Conservation (phyloP, 1,140 invertebrate species). For the Zaprionus taronus region DNA sequence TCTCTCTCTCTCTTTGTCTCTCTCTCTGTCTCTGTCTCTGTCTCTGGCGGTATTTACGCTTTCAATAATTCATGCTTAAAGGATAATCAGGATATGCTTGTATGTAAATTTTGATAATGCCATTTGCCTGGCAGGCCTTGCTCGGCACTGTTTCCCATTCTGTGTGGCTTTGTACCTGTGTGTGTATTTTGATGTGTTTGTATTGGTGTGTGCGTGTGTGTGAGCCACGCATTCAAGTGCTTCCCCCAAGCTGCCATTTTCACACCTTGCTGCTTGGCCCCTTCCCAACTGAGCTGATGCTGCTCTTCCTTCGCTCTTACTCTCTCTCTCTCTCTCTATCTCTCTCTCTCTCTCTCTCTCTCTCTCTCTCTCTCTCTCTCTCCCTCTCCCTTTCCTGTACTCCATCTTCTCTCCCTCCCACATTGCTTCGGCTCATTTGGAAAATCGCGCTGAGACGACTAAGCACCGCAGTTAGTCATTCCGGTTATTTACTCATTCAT, state of each 20-base stretch:
- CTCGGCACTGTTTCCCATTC: not conserved
- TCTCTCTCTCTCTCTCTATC: not conserved
- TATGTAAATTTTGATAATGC: conserved; percentile 82
- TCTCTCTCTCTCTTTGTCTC: conserved; percentile 15
- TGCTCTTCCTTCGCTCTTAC: not conserved
- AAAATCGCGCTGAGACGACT: conserved; percentile 47
- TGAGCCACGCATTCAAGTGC: conserved; percentile 30
- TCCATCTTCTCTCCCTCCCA: not conserved
- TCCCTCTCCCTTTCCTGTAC: not conserved
- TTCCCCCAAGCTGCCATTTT: conserved; percentile 40
- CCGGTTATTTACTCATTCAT: conserved; percentile 78
- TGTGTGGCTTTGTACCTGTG: not conserved
- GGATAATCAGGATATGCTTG: conserved; percentile 81
- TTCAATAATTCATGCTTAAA: conserved; percentile 83
- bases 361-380: not conserved
- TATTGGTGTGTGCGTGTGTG: not conserved
- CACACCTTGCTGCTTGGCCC: conserved; percentile 40
- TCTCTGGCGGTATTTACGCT: conserved; percentile 76
- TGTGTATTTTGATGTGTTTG: not conserved
- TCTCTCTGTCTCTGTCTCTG: conserved; percentile 16
- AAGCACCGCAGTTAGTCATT: conserved; percentile 74
- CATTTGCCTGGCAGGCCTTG: conserved; percentile 58
- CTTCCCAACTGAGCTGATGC: not conserved
- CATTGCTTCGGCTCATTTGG: conserved; percentile 9
- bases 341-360: not conserved